These are phyloP conservation scores for Coelogynopora nodosa DNA, from an alignment of 2,888 invertebrate species.

Conservation along the genomic window DNA sequence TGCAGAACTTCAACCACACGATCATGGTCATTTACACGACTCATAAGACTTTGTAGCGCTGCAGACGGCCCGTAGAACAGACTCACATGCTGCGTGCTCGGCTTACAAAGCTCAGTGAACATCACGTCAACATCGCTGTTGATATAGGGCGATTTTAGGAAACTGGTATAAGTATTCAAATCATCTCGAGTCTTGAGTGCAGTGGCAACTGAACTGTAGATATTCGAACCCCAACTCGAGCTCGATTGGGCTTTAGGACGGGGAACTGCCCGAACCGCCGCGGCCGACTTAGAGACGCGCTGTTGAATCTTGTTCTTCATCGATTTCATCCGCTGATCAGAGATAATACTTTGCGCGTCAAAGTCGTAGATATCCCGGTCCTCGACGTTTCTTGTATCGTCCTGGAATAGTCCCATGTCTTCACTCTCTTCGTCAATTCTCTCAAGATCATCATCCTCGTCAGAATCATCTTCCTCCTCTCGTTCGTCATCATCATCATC, in stretches of 20 bases:
- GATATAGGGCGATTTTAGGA: slow-evolving; percentile 31
- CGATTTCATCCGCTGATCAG: background rate
- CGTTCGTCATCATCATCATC: slow-evolving; percentile 19
- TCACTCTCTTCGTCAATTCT: slow-evolving; percentile 34
- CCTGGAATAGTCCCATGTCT: background rate
- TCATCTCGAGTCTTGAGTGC: slow-evolving; percentile 42
- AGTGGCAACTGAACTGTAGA: slow-evolving; percentile 41
- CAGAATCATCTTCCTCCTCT: no score
- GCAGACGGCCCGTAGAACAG: slow-evolving; percentile 44
- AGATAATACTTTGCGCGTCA: slow-evolving; percentile 46
- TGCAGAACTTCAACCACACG: slow-evolving; percentile 32
- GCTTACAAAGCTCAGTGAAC: slow-evolving; percentile 44
- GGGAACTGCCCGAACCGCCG: background rate
- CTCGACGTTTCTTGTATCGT: background rate
- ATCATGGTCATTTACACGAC: slow-evolving; percentile 42
- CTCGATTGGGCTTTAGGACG: background rate
- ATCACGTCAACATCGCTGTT: slow-evolving; percentile 31
- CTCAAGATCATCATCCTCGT: slow-evolving; percentile 19
- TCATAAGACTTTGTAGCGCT: slow-evolving; percentile 45
- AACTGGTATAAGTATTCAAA: slow-evolving; percentile 41
- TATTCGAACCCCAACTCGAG: slow-evolving; percentile 44
- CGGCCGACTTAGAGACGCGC: background rate
- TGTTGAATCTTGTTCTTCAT: slow-evolving; percentile 14
- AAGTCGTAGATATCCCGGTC: slow-evolving; percentile 44
- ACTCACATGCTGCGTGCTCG: slow-evolving; percentile 32